These are phyloP conservation scores for Anastrepha obliqua DNA, from an alignment of 1,140 invertebrate species.

Conservation along the genomic window DNA sequence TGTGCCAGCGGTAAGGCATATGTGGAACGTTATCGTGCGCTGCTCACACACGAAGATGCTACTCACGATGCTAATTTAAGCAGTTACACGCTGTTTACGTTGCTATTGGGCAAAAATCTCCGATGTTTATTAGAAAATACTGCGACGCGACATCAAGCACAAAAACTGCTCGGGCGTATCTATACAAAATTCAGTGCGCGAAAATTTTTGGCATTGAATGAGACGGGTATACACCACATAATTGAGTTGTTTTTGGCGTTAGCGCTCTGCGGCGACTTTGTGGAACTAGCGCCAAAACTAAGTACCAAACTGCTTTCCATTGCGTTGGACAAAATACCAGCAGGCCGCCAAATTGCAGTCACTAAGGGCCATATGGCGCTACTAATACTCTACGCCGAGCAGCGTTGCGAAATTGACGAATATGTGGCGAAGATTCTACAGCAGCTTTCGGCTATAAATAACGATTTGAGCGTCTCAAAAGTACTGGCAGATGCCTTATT, in stretches of 20 bases:
- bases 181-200: conserved; percentile 71
- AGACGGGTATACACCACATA: conserved; percentile 71
- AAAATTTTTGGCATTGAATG: conserved; percentile 70
- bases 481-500: conserved; percentile 62
- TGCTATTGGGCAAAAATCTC: conserved; percentile 66
- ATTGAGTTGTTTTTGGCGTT: conserved; percentile 70
- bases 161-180: conserved; percentile 71
- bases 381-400: conserved; percentile 65
- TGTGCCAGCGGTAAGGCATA: conserved; percentile 65
- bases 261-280: conserved; percentile 62
- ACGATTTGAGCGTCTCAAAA: conserved; percentile 64
- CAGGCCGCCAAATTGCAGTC: conserved; percentile 61
- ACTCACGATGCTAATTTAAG: conserved; percentile 67
- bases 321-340: conserved; percentile 65
- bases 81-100: conserved; percentile 67
- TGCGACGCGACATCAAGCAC: conserved; percentile 60
- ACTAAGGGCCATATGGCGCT: conserved; percentile 71
- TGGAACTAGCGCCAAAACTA: conserved; percentile 64
- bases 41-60: conserved; percentile 58
- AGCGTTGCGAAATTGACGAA: conserved; percentile 61
- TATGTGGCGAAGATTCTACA: conserved; percentile 67
- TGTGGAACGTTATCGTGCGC: conserved; percentile 64
- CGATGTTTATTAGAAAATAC: background rate
- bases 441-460: conserved; percentile 64
- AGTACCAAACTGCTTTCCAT: conserved; percentile 67